Percentiles rank a stretch among this genome's conserved stretches.
phyloP scores from a whole-genome alignment of 2,888 invertebrate species.

The Perizoma flavofasciatum region DNA sequence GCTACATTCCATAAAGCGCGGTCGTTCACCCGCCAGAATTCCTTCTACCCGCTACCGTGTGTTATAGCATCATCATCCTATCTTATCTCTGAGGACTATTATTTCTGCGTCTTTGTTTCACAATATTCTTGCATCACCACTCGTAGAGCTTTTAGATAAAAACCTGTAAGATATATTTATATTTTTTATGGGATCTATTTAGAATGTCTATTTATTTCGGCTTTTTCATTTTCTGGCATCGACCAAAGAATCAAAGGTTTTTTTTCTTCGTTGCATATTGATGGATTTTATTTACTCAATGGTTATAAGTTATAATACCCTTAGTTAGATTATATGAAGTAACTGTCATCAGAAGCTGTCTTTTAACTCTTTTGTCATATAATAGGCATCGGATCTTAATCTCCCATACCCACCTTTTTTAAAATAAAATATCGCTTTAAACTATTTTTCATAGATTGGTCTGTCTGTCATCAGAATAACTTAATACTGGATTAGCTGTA shows the following conservation, averaged over 20 bases:
- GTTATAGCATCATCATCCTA: slow-evolving; percentile 48
- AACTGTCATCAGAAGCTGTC: too few species aligned
- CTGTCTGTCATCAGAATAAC: slow-evolving; percentile 5
- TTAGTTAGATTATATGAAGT: too few species aligned
- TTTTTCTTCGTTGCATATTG: too few species aligned
- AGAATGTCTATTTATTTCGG: slow-evolving; percentile 1
- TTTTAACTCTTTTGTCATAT: background rate
- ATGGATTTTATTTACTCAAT: too few species aligned
- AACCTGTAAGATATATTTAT: background rate
- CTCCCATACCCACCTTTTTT: background rate
- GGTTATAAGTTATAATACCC: too few species aligned
- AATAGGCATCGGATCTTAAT: background rate
- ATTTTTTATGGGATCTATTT: background rate
- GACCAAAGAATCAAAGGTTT: background rate
- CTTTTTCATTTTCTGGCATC: background rate
- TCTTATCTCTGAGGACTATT: slow-evolving; percentile 47
- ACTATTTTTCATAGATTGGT: background rate
- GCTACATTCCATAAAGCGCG: slow-evolving; percentile 50
- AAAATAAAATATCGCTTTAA: background rate
- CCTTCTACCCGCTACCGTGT: slow-evolving; percentile 41
- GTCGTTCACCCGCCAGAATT: slow-evolving; percentile 58
- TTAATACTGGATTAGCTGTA: slow-evolving; percentile 7
- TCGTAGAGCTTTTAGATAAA: background rate
- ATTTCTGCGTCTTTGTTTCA: slow-evolving; percentile 39
- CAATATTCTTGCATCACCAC: slow-evolving; percentile 45